Conservation (phyloP, 2,113 vertebrate genomes). For the rat (Rattus norvegicus) region GRCr8 NC_086039.1:36231501-36232000, state of each 20-base stretch:
- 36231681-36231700: neutral
- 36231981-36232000: conserved; percentile 30
- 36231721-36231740: neutral
- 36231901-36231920: neutral
- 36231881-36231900: neutral
- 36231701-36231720: neutral
- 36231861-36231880: neutral
- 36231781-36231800: neutral
- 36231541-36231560: conserved; percentile 5
- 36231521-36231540: conserved; percentile 5
- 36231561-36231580: neutral
- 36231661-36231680: conserved; percentile 52
- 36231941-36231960: neutral
- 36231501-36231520: neutral
- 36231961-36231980: neutral
- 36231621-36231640: neutral
- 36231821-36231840: neutral
- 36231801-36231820: neutral
- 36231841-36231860: neutral
- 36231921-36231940: neutral
- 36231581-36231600: conserved; percentile 41
- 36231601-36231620: conserved; percentile 28
- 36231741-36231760: conserved; percentile 11
- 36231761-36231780: too few relatives aligned
- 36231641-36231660: conserved; percentile 15